These are phyloP conservation scores for Polia nebulosa DNA, from an alignment of 2,888 invertebrate species.

Conservation along the genomic window DNA sequence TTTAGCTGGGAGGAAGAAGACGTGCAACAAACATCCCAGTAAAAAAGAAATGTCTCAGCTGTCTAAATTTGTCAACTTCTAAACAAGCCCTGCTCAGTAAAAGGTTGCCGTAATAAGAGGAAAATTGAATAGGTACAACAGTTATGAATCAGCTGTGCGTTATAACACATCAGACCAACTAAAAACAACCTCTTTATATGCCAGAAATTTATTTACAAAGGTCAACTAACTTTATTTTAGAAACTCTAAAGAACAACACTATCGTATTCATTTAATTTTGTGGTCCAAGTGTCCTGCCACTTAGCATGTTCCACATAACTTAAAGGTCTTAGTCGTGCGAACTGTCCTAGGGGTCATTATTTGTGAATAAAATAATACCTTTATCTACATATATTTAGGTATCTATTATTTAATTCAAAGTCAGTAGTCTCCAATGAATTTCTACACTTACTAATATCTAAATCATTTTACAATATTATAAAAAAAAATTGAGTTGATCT, in stretches of 20 bases:
- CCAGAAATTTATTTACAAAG: no score
- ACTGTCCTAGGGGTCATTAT: constrained; percentile 47
- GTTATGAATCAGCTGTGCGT: no score
- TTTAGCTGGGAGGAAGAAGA: no score
- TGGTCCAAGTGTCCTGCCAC: constrained; percentile 34
- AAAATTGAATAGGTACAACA: no score
- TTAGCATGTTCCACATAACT: constrained; percentile 40
- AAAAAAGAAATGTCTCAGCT: no score
- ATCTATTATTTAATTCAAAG: constrained; percentile 7
- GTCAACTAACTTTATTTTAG: neutral
- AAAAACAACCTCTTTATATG: no score
- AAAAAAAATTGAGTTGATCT: no score
- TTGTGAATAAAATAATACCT: constrained; percentile 38
- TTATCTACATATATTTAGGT: constrained; percentile 2
- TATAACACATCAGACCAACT: no score
- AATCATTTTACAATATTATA: neutral
- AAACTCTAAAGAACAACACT: constrained; percentile 8
- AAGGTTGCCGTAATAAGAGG: no score
- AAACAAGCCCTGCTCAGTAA: no score
- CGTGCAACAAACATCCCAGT: no score
- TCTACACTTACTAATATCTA: neutral
- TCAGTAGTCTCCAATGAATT: neutral
- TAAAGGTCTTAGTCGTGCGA: constrained; percentile 56
- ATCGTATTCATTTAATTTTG: constrained; percentile 32
- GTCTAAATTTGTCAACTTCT: no score